Percentiles rank a stretch among this genome's conserved stretches.
Conservation (phyloP, 2,113 vertebrate genomes). For the Hippotragus niger region DNA sequence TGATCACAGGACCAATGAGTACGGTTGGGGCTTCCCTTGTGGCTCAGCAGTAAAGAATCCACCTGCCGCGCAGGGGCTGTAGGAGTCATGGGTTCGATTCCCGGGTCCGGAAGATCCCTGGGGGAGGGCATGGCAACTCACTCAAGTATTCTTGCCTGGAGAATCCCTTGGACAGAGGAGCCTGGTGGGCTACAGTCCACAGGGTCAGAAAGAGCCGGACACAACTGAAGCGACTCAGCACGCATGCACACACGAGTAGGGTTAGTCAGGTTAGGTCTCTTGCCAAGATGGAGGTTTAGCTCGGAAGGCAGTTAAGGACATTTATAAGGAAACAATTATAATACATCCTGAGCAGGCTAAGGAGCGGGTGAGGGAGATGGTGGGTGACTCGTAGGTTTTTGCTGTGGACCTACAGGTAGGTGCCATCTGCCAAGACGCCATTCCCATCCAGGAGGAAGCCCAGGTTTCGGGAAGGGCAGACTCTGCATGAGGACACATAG, state of each 20-base stretch:
- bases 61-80: neutral
- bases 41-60: neutral
- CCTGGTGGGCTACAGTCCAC: neutral
- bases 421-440: neutral
- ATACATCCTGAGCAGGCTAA: no score
- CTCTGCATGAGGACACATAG: accelerated
- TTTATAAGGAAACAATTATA: neutral
- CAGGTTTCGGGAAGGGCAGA: neutral
- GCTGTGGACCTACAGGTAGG: neutral
- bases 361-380: neutral
- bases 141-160: neutral
- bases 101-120: neutral
- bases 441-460: neutral
- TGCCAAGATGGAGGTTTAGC: neutral
- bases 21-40: neutral
- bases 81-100: no score
- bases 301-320: neutral
- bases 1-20: neutral
- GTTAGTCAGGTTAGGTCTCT: neutral
- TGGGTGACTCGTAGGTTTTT: neutral
- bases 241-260: accelerated
- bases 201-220: accelerated
- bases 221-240: neutral
- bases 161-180: neutral
- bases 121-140: neutral